Conservation (phyloP, 1,140 invertebrate genomes). For the Euwallacea fornicatus region DNA sequence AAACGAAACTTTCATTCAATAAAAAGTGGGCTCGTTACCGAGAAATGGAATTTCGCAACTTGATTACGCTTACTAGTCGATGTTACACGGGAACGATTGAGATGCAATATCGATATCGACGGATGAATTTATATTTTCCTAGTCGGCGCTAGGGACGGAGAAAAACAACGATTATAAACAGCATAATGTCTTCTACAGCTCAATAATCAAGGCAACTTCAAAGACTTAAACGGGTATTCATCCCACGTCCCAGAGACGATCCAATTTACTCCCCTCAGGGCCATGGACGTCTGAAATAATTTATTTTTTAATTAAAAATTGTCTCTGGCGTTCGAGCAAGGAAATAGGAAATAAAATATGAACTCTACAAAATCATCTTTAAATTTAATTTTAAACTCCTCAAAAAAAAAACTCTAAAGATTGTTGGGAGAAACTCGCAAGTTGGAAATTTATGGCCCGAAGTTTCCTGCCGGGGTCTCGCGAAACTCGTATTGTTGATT, state of each 20-base stretch:
- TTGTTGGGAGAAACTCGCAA: neutral
- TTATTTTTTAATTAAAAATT: conserved; percentile 26
- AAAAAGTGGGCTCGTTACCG: too few species aligned
- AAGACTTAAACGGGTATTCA: neutral
- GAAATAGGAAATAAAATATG: conserved; percentile 5
- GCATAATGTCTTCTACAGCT: too few species aligned
- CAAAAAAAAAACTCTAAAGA: neutral
- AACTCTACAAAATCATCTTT: conserved; percentile 4
- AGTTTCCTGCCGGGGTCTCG: neutral
- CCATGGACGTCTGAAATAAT: conserved; percentile 10
- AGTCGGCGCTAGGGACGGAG: too few species aligned
- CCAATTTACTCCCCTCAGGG: conserved; percentile 13
- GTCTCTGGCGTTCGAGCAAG: conserved; percentile 5
- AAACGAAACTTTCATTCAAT: too few species aligned
- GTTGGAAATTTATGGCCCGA: neutral
- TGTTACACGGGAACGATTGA: too few species aligned
- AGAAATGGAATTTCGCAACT: too few species aligned
- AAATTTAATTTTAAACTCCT: conserved; percentile 3
- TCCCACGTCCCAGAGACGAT: neutral
- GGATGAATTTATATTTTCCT: too few species aligned
- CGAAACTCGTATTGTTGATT: neutral
- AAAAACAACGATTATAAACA: too few species aligned
- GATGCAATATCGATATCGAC: too few species aligned
- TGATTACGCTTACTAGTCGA: too few species aligned
- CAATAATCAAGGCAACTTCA: too few species aligned